These are phyloP conservation scores for Artibeus lituratus DNA, from an alignment of 2,797 vertebrate genomes.

Conservation along the genomic window DNA sequence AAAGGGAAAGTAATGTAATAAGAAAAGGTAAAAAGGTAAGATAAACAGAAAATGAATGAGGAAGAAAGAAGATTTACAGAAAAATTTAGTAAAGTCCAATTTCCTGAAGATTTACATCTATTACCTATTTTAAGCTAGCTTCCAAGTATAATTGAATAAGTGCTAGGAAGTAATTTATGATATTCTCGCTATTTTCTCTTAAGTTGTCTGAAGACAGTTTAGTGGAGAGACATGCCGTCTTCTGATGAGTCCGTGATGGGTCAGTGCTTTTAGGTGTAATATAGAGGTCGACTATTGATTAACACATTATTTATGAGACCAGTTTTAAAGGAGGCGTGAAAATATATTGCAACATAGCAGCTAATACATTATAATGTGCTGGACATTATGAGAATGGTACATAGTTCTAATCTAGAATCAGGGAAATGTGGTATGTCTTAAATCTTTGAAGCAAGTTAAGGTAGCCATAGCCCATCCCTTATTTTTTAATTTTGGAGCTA, in stretches of 20 bases:
- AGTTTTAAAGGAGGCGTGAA: conserved; percentile 49
- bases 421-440: neutral
- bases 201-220: conserved; percentile 30
- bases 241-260: neutral
- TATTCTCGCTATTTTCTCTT: conserved; percentile 1
- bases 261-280: neutral
- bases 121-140: conserved; percentile 59
- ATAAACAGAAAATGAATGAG: neutral
- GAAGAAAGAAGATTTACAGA: conserved; percentile 36
- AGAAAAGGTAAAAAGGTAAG: neutral
- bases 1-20: neutral
- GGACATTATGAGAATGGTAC: neutral
- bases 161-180: neutral
- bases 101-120: conserved; percentile 51
- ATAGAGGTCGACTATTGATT: conserved; percentile 14
- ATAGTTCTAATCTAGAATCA: neutral
- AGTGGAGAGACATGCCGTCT: neutral
- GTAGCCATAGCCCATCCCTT: neutral
- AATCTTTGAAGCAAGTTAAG: conserved; percentile 17
- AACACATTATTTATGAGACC: conserved; percentile 51
- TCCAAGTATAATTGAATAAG: conserved; percentile 37
- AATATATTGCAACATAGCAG: conserved; percentile 11
- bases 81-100: conserved; percentile 18
- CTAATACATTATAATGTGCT: conserved; percentile 5
- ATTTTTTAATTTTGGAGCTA: conserved; percentile 23